Percentiles rank a stretch among this genome's conserved stretches.
These are phyloP conservation scores for Pycnomerus fuliginosus DNA, from an alignment of 2,888 invertebrate species.

Conservation along the genomic window DNA sequence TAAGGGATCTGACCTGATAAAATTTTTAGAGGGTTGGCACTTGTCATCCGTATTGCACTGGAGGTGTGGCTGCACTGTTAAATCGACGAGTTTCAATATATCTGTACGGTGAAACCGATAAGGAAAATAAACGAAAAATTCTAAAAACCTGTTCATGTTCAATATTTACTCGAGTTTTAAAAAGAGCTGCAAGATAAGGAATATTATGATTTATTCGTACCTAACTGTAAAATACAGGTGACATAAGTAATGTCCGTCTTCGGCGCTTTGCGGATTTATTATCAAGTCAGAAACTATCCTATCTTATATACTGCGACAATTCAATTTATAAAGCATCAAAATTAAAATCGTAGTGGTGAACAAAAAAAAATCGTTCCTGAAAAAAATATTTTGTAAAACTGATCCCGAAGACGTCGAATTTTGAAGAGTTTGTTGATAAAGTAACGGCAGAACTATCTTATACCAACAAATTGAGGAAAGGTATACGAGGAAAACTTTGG, in stretches of 20 bases:
- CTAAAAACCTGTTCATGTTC: conserved; percentile 29
- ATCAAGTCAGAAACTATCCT: neutral
- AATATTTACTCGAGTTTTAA: conserved; percentile 21
- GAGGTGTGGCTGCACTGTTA: conserved; percentile 25
- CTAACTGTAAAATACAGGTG: conserved; percentile 16
- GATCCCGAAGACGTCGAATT: too few relatives aligned
- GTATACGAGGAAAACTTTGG: too few relatives aligned
- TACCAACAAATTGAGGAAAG: too few relatives aligned
- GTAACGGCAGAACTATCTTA: too few relatives aligned
- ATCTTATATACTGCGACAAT: too few relatives aligned
- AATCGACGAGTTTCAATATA: conserved; percentile 13
- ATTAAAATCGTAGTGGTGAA: too few relatives aligned
- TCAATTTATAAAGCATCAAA: too few relatives aligned
- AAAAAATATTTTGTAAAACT: too few relatives aligned
- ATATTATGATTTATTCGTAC: conserved; percentile 5
- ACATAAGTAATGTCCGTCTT: neutral
- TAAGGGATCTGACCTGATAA: conserved; percentile 18
- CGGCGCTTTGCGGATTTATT: neutral
- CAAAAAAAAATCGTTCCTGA: too few relatives aligned
- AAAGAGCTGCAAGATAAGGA: conserved; percentile 8
- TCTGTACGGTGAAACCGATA: conserved; percentile 17
- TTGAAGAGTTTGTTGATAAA: too few relatives aligned
- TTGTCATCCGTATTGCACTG: conserved; percentile 22
- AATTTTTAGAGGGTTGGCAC: conserved; percentile 9
- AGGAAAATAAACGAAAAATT: conserved; percentile 27